Base-by-base conservation (phyloP, 2,888 invertebrate species). In the Charanyca ferruginea region DNA sequence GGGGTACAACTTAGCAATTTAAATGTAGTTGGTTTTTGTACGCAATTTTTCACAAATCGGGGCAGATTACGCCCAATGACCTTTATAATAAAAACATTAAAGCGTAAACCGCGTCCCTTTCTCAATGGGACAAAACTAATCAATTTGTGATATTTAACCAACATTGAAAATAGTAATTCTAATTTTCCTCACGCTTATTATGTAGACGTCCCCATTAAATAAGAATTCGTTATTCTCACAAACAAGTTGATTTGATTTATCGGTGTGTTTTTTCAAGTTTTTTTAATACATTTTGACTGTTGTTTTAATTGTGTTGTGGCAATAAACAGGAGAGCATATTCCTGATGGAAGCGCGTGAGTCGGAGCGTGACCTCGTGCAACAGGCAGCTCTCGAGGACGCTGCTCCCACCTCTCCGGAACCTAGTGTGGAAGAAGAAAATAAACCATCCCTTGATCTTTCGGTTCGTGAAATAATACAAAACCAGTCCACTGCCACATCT, bases 301-400 rank as follows among this genome's bases (percentile, higher is more conserved):
- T 52, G n/a, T 51, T 57, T 66, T 57, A 57, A 66, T 57, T 67
- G 25, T 74, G 51, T 74, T 74, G 51, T 73, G 74, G 45, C 47
- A 57, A 63, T 80, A 73, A 77, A 83, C 91, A 97, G 97, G 98
- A 98, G 93, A 98, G 98, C 89, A 97, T 98, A 86, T 98, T 98
- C 91, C 92, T 98, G 87, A 93, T 98, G 80, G 97, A 98, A 91
- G 97, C 98, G 28, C 97, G 97, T 79, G 97, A 97, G 86, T 97
- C 97, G 68, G 97, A 98, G 85, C 96, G 96, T 72, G 96, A 96
- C 22, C 83, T 97, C 45, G 96, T 97, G 87, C 88, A 87, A 53
- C 83, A 86, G 66, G 89, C 93, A 5, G 91, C 90, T 18, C 68
- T 89, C 35, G 91, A 92, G 11, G 88, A 87, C 25, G 61, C 77